A percentile compares a stretch with the other conserved stretches of the same genome.
Evolutionary conservation across 2,113 vertebrate species (phyloP).

Genomic region (Entelurus aequoreus): DNA sequence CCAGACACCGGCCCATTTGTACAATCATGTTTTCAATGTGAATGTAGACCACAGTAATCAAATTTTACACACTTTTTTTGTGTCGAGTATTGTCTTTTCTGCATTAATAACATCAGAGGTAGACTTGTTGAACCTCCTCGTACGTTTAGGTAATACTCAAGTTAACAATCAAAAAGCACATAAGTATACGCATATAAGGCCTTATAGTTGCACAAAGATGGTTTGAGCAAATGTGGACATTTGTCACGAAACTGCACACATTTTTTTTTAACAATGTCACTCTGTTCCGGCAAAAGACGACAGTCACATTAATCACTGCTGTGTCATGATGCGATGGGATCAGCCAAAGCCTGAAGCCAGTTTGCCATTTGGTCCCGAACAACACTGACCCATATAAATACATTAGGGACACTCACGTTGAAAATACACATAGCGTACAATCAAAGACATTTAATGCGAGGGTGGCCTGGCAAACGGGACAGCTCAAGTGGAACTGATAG

Average conservation of each 20-base stretch:
- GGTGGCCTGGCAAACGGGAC: conserved; percentile 63
- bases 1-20: conserved; percentile 11
- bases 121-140: conserved; percentile 32
- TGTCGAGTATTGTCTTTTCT: conserved; percentile 16
- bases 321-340: conserved; percentile 1
- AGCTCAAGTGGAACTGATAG: conserved; percentile 46
- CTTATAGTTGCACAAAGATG: conserved; percentile 27
- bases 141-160: not conserved
- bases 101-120: conserved; percentile 16
- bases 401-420: conserved; percentile 12
- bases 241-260: conserved; percentile 20
- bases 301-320: conserved; percentile 1
- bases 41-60: not conserved
- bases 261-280: conserved; percentile 4
- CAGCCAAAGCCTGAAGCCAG: conserved; percentile 4
- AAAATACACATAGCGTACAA: conserved; percentile 30
- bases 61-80: conserved; percentile 4
- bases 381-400: conserved; percentile 30
- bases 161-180: conserved; percentile 3
- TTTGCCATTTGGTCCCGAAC: conserved; percentile 20
- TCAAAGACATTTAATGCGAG: conserved; percentile 62
- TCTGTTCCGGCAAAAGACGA: conserved; percentile 8
- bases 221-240: conserved; percentile 19
- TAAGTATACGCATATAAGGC: conserved; percentile 33
- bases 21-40: not conserved